Conservation (phyloP, 2,113 vertebrate species). For the Sturnus vulgaris region DNA sequence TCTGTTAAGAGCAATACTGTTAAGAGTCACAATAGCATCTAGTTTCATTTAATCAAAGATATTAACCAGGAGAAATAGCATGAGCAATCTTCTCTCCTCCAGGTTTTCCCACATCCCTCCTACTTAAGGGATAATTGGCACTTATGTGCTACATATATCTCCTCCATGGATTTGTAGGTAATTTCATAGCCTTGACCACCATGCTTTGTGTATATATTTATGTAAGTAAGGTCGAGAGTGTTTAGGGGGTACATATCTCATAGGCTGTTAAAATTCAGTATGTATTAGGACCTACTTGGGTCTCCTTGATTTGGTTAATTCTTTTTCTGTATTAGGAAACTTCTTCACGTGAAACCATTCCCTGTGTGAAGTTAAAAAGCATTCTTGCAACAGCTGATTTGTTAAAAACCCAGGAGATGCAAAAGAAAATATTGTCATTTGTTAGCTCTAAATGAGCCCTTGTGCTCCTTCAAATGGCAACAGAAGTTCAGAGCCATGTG, state of each 20-base stretch:
- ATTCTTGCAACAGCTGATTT: not conserved
- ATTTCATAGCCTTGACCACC: not conserved
- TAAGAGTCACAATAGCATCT: not conserved
- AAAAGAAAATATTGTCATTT: not conserved
- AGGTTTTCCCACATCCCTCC: not conserved
- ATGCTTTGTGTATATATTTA: not conserved
- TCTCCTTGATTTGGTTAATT: not conserved
- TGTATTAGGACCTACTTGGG: not conserved
- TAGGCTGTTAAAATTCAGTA: not conserved
- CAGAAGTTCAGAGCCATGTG: not conserved
- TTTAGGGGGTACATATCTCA: not conserved
- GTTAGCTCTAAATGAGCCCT: not conserved
- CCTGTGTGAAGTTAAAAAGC: not conserved
- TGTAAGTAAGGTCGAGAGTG: not conserved
- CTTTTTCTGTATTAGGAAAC: not conserved
- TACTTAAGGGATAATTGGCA: not conserved
- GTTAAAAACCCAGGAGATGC: not conserved
- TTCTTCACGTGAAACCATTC: not conserved
- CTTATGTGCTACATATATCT: not conserved
- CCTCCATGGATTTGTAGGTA: not conserved
- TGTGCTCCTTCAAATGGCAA: not conserved
- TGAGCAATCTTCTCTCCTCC: not conserved
- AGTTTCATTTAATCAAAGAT: not conserved
- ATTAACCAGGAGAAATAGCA: not conserved
- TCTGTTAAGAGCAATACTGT: not conserved